phyloP scores from a whole-genome alignment of 2,113 vertebrate genomes.

The Ginglymostoma cirratum region DNA sequence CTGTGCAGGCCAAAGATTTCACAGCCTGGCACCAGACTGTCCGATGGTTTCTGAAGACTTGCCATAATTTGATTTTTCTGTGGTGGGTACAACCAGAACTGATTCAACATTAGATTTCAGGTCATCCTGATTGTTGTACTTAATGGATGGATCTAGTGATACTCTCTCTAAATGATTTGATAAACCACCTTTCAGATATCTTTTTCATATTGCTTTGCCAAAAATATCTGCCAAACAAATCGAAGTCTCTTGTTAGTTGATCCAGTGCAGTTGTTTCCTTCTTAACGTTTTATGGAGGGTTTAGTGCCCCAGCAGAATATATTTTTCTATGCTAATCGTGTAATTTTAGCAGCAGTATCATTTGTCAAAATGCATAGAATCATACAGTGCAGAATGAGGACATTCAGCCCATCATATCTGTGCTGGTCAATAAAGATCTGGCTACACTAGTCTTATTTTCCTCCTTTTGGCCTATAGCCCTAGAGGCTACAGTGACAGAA shows the following conservation, averaged over 20 bases:
- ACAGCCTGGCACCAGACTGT: constrained; percentile 18
- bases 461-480: too few relatives aligned
- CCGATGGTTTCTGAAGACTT: neutral
- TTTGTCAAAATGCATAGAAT: neutral
- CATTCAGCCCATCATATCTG: too few relatives aligned
- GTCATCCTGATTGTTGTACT: constrained; percentile 5
- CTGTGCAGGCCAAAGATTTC: neutral
- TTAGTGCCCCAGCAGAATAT: neutral
- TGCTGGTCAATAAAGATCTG: too few relatives aligned
- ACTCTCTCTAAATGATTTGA: constrained; percentile 20
- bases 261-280: neutral
- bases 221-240: constrained; percentile 10
- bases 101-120: neutral
- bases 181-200: constrained; percentile 22
- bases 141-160: neutral
- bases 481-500: too few relatives aligned
- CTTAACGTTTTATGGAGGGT: neutral
- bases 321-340: neutral
- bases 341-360: neutral
- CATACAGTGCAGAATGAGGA: too few relatives aligned
- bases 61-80: neutral
- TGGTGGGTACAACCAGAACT: neutral
- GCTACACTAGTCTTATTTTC: too few relatives aligned
- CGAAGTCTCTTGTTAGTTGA: neutral
- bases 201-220: constrained; percentile 9